Base-by-base conservation (phyloP, 2,113 vertebrate genomes). In the Columba livia region DNA sequence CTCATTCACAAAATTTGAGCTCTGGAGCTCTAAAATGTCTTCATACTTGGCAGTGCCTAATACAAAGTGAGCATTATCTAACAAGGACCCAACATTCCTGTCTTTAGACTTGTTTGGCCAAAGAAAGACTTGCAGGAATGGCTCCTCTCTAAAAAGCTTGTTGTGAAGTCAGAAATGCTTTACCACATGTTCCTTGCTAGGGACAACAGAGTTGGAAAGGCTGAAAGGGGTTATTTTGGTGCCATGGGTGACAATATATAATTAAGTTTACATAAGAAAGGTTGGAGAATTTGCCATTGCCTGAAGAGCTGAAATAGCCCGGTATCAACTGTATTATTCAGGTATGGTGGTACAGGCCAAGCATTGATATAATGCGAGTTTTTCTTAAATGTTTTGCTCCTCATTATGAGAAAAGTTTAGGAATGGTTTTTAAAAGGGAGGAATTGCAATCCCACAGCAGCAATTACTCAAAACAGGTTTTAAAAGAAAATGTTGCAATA, bases 381-480 rank as follows among this genome's bases (percentile, higher is more conserved):
- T 50, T 82, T 75, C 29, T 80, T 38, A 50, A 53, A 67, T 31
- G 8, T 50, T 95, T 84, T 90, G 6, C 14, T 77, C 19, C 32
- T 71, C 20, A 23, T 18, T 77, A 29, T 57, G n/a, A 60, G 42
- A 79, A 82, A 40, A 79, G 57, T 66, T 73, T 67, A 79, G 62
- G 50, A 86, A 67, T 5, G 13, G 8, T 17, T 60, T 81, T 84
- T 42, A 75, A 71, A 89, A 6, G 18, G 24, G 21, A 86, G 17
- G 28, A 84, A 85, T 36, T 87, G 53, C 54, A 57, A 62, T 81
- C 53, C 73, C 11, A 19, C 31, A 34, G 83, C 25, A 51, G 29
- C 6, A 64, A 85, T 81, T 89, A 88, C 83, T 83, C 54, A 81
- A 79, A 95, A 90, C n/a, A 85, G 25, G 36, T 54, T 96, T 96